Conservation (phyloP, 2,797 vertebrate species). For the Thunnus albacares region DNA sequence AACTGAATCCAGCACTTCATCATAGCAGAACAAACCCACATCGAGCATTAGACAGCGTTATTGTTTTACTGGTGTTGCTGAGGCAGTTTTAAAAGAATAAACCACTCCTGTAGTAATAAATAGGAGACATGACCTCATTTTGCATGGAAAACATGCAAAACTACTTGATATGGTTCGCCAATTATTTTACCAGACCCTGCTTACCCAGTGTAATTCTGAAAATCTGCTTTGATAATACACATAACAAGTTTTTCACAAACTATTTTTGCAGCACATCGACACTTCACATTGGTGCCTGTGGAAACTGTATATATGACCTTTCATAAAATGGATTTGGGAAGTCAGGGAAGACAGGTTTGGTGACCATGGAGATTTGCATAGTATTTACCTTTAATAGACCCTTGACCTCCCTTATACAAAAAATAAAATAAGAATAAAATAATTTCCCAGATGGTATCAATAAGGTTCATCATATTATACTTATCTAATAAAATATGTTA, state of each 20-base stretch:
- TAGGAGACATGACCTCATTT: background rate
- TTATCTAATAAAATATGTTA: background rate
- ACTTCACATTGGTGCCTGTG: background rate
- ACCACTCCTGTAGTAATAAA: constrained; percentile 8
- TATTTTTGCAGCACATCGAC: background rate
- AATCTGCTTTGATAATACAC: background rate
- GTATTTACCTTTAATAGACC: background rate
- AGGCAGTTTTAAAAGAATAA: constrained; percentile 6
- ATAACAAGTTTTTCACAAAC: background rate
- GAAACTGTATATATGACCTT: background rate
- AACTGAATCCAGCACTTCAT: background rate
- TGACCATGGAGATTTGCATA: background rate
- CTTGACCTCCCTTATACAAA: background rate
- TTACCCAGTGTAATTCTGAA: background rate
- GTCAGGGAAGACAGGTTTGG: background rate
- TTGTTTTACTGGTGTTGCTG: background rate
- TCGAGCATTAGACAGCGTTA: background rate
- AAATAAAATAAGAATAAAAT: background rate
- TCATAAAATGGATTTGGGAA: background rate
- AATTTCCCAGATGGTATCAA: background rate
- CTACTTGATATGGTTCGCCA: background rate
- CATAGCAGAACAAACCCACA: background rate
- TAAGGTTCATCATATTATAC: background rate
- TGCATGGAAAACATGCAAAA: background rate
- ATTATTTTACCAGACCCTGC: background rate